Conservation (phyloP, 2,888 invertebrate genomes). For the Yponomeuta sedellus region DNA sequence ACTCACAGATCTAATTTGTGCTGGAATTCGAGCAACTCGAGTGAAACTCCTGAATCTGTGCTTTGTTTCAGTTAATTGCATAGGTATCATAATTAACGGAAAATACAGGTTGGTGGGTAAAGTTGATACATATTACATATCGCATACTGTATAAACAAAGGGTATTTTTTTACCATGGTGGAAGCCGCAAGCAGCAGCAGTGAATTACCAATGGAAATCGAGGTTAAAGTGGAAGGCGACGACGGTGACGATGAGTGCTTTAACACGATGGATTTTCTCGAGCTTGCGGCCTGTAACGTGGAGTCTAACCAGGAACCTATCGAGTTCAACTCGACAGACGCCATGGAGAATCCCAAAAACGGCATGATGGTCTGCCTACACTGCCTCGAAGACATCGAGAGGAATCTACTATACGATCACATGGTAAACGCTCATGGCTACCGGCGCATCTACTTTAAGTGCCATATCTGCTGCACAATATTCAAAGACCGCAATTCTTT, state of each 20-base stretch:
- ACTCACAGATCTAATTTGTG: too few relatives aligned
- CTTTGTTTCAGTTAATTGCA: too few relatives aligned
- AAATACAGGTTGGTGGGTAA: too few relatives aligned
- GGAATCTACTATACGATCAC: conserved; percentile 29
- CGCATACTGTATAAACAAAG: neutral
- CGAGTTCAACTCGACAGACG: conserved; percentile 34
- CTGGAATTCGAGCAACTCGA: too few relatives aligned
- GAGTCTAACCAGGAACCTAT: conserved; percentile 34
- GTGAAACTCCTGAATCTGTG: too few relatives aligned
- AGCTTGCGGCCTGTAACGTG: conserved; percentile 32
- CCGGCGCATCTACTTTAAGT: conserved; percentile 31
- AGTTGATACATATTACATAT: too few relatives aligned
- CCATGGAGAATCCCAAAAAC: conserved; percentile 31
- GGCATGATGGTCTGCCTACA: conserved; percentile 35
- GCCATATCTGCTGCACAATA: conserved; percentile 30
- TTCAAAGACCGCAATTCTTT: conserved; percentile 28
- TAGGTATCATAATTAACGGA: too few relatives aligned
- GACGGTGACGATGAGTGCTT: conserved; percentile 26
- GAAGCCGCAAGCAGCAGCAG: conserved; percentile 25
- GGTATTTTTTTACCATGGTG: neutral
- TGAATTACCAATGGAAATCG: conserved; percentile 30
- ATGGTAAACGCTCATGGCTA: conserved; percentile 37
- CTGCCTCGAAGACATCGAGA: conserved; percentile 33
- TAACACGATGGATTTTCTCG: conserved; percentile 30
- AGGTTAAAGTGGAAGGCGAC: conserved; percentile 30